phyloP scores from a whole-genome alignment of 92 coral and sea anemone species.

The Pocillopora grandis region DNA sequence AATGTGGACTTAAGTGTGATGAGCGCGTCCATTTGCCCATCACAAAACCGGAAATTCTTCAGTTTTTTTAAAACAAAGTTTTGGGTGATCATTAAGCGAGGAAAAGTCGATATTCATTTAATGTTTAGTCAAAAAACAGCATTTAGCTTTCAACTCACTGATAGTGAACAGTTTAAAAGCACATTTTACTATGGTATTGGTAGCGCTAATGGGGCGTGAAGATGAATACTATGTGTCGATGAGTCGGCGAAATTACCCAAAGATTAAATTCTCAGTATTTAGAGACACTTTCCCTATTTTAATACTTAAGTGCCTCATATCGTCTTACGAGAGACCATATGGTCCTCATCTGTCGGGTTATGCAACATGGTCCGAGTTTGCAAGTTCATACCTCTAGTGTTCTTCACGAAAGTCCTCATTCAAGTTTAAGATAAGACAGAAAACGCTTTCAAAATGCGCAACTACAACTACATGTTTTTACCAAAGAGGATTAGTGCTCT shows the following conservation, averaged over 20 bases:
- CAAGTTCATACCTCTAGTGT: background rate
- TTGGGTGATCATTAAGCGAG: slow-evolving; percentile 27
- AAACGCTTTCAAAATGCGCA: background rate
- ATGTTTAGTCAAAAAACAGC: slow-evolving; percentile 34
- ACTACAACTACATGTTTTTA: background rate
- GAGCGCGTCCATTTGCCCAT: slow-evolving; percentile 2
- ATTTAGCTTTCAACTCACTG: background rate
- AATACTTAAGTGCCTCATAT: background rate
- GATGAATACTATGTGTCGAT: background rate
- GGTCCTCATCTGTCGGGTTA: background rate
- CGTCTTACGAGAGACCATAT: background rate
- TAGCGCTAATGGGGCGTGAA: background rate
- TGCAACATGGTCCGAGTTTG: background rate
- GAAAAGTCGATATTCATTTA: slow-evolving; percentile 5
- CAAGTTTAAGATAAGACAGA: background rate
- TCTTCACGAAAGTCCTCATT: background rate
- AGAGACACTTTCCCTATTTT: background rate
- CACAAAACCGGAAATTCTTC: slow-evolving; percentile 29
- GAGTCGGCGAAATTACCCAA: background rate
- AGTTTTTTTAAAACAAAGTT: slow-evolving; percentile 21
- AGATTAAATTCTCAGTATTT: slow-evolving; percentile 5
- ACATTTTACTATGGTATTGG: background rate
- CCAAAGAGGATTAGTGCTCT: background rate
- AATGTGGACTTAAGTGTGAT: background rate
- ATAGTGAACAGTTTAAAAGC: slow-evolving; percentile 16